Conservation (phyloP, 2,113 vertebrate species). For the Halichoerus grypus region DNA sequence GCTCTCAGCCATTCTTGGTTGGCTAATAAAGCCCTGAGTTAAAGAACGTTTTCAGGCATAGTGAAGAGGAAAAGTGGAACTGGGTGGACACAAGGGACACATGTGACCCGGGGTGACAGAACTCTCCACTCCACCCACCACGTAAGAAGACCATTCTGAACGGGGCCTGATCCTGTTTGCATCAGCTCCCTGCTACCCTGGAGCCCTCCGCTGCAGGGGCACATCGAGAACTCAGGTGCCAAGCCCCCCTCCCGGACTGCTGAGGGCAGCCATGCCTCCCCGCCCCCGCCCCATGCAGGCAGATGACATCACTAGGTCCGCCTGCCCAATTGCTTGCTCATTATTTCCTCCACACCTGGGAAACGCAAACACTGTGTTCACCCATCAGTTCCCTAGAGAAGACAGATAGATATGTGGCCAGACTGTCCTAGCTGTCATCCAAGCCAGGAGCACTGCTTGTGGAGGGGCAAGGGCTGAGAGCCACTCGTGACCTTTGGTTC, state of each 20-base stretch:
- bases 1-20: conserved; percentile 13
- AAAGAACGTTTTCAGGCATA: neutral
- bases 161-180: neutral
- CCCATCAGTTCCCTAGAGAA: neutral
- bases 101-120: neutral
- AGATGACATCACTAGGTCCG: neutral
- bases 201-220: neutral
- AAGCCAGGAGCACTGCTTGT: neutral
- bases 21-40: neutral
- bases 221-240: neutral
- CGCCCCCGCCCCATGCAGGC: neutral
- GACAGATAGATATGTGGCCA: neutral
- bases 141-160: neutral
- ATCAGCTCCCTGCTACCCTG: neutral
- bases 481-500: neutral
- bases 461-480: neutral
- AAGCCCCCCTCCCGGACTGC: neutral
- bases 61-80: neutral
- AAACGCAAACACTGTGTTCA: neutral
- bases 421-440: neutral
- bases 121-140: neutral
- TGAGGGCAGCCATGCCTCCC: neutral
- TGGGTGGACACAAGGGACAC: neutral
- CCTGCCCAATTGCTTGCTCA: neutral
- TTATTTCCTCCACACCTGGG: neutral